These are phyloP conservation scores for Diorhabda elongata DNA, from an alignment of 1,140 invertebrate genomes.

Conservation along the genomic window DNA sequence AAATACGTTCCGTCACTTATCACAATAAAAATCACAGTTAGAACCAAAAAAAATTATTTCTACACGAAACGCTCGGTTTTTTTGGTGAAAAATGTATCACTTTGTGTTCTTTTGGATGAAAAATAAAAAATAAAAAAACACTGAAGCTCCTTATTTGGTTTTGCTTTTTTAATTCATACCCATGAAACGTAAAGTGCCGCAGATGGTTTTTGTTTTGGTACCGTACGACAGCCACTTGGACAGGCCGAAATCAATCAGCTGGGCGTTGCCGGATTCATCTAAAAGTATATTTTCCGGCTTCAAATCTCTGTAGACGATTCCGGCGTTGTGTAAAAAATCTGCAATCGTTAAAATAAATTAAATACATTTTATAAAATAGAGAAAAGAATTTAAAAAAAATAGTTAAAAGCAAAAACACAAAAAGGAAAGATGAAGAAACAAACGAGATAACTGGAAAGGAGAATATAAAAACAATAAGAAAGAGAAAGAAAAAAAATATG, in stretches of 20 bases:
- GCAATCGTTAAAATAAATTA: conserved; percentile 19
- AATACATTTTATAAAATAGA: too few relatives aligned
- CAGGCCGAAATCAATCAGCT: conserved; percentile 89
- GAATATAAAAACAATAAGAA: too few relatives aligned
- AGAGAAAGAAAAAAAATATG: too few relatives aligned
- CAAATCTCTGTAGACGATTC: conserved; percentile 85
- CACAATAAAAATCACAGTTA: conserved; percentile 32
- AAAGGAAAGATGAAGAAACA: too few relatives aligned
- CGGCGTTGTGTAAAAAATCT: conserved; percentile 91
- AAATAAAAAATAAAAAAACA: not conserved
- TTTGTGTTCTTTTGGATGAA: conserved; percentile 10
- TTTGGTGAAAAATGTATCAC: conserved; percentile 24
- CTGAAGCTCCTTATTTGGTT: conserved; percentile 16
- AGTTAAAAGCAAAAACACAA: too few relatives aligned
- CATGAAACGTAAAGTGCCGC: conserved; percentile 89
- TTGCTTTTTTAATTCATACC: conserved; percentile 54
- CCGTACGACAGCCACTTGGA: conserved; percentile 83
- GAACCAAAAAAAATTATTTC: not conserved
- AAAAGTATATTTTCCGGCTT: conserved; percentile 91
- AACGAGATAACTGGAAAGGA: too few relatives aligned
- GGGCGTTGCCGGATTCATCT: conserved; percentile 71
- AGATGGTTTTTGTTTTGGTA: conserved; percentile 76
- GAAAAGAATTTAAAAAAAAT: too few relatives aligned
- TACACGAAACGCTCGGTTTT: not conserved
- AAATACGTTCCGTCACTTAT: conserved; percentile 22